Percentiles rank a stretch among this genome's conserved stretches.
Evolutionary conservation across 2,797 vertebrate species (phyloP).

Genomic region (Gymnodraco acuticeps): DNA sequence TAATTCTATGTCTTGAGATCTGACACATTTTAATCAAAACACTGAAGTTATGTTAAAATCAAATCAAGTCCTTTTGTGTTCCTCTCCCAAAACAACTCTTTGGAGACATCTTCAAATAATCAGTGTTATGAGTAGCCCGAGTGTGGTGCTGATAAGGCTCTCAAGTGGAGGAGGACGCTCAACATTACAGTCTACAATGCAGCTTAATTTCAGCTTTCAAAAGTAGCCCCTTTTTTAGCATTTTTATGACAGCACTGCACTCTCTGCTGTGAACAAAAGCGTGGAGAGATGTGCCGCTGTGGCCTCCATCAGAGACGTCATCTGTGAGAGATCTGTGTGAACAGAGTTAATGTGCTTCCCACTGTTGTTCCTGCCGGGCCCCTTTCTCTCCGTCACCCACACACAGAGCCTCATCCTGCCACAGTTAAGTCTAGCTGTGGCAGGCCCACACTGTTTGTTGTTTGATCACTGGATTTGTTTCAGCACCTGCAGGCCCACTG

Average conservation of each 20-base stretch:
- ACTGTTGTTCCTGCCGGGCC: constrained; percentile 20
- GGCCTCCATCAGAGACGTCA: constrained; percentile 13
- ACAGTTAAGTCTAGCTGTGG: neutral
- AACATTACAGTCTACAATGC: constrained; percentile 3
- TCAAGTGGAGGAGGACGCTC: neutral
- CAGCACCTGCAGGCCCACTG: constrained; percentile 21
- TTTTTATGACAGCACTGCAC: constrained; percentile 11
- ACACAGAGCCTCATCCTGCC: constrained; percentile 22
- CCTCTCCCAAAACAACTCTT: no score
- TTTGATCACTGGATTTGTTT: constrained; percentile 41
- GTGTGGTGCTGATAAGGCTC: neutral
- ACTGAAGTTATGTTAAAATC: no score
- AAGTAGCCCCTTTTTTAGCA: constrained; percentile 5
- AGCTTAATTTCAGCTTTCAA: neutral
- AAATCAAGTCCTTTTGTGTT: no score
- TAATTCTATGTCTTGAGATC: no score
- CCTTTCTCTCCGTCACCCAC: constrained; percentile 20
- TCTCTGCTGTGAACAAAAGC: constrained; percentile 29
- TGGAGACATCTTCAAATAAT: no score
- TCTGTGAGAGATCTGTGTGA: constrained; percentile 5
- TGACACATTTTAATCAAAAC: no score
- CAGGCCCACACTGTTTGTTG: constrained; percentile 15
- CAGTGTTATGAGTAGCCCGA: neutral
- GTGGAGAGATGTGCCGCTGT: neutral
- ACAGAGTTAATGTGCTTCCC: constrained; percentile 3